These are phyloP conservation scores for Vicugna pacos DNA, from an alignment of 2,113 vertebrate genomes.

Conservation along the genomic window DNA sequence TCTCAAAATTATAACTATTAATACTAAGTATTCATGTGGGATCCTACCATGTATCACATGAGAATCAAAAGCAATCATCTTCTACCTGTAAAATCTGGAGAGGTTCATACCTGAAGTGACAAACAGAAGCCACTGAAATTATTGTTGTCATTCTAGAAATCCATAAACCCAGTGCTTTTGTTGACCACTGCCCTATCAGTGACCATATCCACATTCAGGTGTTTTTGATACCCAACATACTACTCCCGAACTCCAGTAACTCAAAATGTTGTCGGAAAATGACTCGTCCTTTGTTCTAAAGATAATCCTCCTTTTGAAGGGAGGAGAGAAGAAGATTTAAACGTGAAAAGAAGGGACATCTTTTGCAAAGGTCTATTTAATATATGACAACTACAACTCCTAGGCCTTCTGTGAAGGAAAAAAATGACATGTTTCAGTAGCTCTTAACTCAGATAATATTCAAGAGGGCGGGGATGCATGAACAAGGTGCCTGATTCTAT, in stretches of 20 bases:
- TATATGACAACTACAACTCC: neutral
- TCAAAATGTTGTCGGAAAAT: slow-evolving; percentile 4
- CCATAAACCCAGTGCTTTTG: neutral
- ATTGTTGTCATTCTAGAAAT: neutral
- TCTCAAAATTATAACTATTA: neutral
- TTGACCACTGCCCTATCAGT: neutral
- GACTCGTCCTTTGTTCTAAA: slow-evolving; percentile 10
- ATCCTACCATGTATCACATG: neutral
- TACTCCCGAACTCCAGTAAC: neutral
- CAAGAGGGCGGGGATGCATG: neutral
- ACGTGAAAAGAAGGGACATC: neutral
- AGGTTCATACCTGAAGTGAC: neutral
- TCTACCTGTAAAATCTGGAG: neutral
- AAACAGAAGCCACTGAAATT: neutral
- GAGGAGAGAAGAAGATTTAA: neutral
- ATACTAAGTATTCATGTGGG: neutral
- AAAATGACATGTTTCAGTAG: neutral
- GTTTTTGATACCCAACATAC: neutral
- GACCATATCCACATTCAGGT: neutral
- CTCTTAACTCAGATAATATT: neutral
- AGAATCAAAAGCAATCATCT: neutral
- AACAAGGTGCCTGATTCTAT: neutral
- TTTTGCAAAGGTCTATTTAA: neutral
- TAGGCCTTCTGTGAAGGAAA: neutral
- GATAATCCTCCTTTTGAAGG: neutral